Evolutionary conservation across 2,113 vertebrate species (phyloP).

Genomic region (Capreolus pygargus): DNA sequence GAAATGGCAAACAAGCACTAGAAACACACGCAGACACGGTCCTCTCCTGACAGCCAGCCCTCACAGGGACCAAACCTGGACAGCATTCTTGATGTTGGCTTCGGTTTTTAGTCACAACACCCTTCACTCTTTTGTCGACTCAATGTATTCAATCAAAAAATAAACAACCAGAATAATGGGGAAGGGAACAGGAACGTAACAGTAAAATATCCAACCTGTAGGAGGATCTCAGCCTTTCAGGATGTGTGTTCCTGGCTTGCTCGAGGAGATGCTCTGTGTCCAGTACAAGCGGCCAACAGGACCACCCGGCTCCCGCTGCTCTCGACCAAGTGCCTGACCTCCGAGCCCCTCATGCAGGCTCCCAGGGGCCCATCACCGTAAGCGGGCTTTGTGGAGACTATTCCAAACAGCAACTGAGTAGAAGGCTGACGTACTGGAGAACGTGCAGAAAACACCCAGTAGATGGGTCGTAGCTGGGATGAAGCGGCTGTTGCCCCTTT

Average conservation of each 20-base stretch:
- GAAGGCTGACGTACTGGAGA: not conserved
- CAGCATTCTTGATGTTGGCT: conserved; percentile 36
- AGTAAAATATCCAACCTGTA: not conserved
- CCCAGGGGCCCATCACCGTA: not conserved
- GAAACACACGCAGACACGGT: not conserved
- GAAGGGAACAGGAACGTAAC: not conserved
- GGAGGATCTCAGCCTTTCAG: not conserved
- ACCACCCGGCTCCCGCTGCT: conserved; percentile 82
- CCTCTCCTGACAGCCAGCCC: not conserved
- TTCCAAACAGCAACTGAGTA: not conserved
- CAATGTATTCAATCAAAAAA: not conserved
- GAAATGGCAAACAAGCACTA: not conserved
- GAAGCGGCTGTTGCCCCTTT: not conserved
- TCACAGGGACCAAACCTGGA: conserved; percentile 4
- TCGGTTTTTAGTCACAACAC: conserved; percentile 45
- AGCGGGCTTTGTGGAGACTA: not conserved
- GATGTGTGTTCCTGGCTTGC: not conserved
- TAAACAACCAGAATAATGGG: not conserved
- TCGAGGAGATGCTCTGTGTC: conserved; percentile 53
- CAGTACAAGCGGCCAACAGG: not conserved
- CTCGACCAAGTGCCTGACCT: conserved; percentile 95
- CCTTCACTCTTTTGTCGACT: conserved; percentile 17
- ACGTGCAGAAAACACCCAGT: accelerated
- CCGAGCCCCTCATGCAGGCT: conserved; percentile 87
- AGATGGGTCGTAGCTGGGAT: accelerated